Evolutionary conservation across 2,888 invertebrate species (phyloP).

Genomic region (Luperina nickerlii): DNA sequence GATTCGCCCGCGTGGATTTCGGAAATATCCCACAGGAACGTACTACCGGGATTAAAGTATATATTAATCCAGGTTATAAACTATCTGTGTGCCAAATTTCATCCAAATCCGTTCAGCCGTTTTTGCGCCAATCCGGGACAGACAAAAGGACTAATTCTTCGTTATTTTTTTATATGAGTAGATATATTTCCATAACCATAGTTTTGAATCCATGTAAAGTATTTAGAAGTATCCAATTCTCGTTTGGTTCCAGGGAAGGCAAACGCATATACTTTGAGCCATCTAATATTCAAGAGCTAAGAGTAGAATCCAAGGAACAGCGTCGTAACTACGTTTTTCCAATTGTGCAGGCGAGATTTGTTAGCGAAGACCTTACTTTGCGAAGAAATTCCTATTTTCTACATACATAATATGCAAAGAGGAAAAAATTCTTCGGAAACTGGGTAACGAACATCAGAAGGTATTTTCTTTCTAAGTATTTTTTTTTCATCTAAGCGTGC

Average conservation of each 20-base stretch:
- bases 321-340: slow-evolving; percentile 32
- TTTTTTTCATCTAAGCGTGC: slow-evolving; percentile 38
- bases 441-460: slow-evolving; percentile 41
- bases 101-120: neutral
- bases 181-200: neutral
- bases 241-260: neutral
- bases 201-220: slow-evolving; percentile 14
- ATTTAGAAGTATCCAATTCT: slow-evolving; percentile 29
- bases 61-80: neutral
- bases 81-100: neutral
- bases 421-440: slow-evolving; percentile 44
- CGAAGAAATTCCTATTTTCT: slow-evolving; percentile 36
- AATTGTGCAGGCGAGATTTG: slow-evolving; percentile 51
- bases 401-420: slow-evolving; percentile 45
- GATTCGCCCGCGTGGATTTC: no score
- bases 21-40: neutral
- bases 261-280: slow-evolving; percentile 14
- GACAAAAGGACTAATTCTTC: neutral
- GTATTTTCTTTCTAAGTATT: slow-evolving; percentile 47
- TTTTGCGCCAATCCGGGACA: neutral
- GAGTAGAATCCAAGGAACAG: slow-evolving; percentile 36
- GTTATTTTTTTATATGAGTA: no score
- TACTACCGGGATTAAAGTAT: neutral
- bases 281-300: slow-evolving; percentile 43
- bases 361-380: slow-evolving; percentile 44